phyloP scores from a whole-genome alignment of 2,797 vertebrate genomes.

The Hirundo rustica region DNA sequence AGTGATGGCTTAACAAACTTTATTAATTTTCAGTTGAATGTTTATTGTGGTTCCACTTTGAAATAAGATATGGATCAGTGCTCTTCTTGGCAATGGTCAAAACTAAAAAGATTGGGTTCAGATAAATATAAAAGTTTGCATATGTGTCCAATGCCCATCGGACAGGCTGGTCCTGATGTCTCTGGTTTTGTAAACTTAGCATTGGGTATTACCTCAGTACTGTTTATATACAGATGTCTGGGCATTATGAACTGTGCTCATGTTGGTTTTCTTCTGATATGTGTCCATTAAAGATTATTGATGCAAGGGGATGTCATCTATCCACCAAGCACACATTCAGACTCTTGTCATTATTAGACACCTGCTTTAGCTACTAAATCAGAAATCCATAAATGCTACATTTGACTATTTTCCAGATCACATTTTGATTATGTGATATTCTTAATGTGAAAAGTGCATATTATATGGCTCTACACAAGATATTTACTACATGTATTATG shows the following conservation, averaged over 20 bases:
- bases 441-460: no score
- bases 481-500: no score
- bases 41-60: neutral
- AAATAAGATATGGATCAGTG: neutral
- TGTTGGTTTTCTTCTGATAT: neutral
- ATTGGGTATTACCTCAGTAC: neutral
- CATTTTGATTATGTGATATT: neutral
- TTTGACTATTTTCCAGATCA: neutral
- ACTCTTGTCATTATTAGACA: neutral
- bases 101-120: neutral
- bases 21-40: slow-evolving; percentile 16
- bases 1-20: slow-evolving; percentile 33
- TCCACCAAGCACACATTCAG: neutral
- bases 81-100: neutral
- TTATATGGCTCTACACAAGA: no score
- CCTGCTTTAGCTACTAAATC: neutral
- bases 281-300: neutral
- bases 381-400: neutral
- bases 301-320: neutral
- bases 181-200: neutral
- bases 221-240: neutral
- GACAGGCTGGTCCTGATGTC: neutral
- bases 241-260: neutral
- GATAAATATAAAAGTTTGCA: neutral
- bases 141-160: neutral